Evolutionary conservation across 2,113 vertebrate genomes (phyloP).

Genomic region (Gavia stellata): DNA sequence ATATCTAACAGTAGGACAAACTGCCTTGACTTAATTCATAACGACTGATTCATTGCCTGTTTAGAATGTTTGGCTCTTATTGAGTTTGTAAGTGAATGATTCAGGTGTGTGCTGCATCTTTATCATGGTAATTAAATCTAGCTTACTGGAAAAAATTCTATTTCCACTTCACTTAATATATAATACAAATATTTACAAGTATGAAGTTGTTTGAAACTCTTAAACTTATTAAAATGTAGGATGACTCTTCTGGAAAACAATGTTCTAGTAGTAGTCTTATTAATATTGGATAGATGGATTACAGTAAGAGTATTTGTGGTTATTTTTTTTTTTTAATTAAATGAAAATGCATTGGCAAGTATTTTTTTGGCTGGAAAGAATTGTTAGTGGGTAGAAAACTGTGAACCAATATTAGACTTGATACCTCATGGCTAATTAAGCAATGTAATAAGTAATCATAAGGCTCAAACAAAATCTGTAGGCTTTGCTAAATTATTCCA

Average conservation of each 20-base stretch:
- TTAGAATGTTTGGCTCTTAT: not conserved
- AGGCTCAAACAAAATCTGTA: not conserved
- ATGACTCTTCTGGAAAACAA: not conserved
- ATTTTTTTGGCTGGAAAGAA: not conserved
- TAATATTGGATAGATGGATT: not conserved
- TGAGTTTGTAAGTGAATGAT: not conserved
- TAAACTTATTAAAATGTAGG: not conserved
- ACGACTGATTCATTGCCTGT: not conserved
- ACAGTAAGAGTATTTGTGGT: not conserved
- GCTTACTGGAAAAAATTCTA: not conserved
- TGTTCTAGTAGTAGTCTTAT: not conserved
- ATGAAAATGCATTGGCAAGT: not conserved
- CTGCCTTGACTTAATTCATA: not conserved
- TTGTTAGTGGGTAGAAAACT: not conserved
- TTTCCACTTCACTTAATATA: not conserved
- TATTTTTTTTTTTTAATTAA: not conserved
- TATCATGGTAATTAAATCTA: not conserved
- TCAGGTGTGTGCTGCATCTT: not conserved
- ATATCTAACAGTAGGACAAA: not conserved
- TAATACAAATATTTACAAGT: conserved; percentile 2
- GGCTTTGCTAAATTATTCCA: not conserved
- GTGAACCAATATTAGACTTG: not conserved
- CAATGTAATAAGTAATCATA: not conserved
- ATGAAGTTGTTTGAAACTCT: not conserved
- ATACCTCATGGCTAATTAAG: not conserved